Conservation (phyloP, 2,113 vertebrate genomes). For the Pomatorhinus ruficollis region DNA sequence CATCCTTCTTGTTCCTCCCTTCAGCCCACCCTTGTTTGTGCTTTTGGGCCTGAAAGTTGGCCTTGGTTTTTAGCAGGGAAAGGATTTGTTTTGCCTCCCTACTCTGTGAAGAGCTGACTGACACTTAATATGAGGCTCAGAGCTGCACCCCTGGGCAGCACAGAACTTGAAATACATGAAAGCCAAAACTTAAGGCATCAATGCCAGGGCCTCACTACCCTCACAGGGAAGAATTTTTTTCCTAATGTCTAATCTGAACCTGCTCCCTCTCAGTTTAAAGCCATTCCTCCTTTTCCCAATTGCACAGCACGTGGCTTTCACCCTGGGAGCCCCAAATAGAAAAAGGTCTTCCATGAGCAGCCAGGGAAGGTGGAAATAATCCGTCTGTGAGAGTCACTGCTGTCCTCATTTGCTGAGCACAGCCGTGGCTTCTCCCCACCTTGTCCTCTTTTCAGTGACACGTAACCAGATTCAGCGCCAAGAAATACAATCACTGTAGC, state of each 20-base stretch:
- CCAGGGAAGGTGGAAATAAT: background rate
- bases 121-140: background rate
- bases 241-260: background rate
- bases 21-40: background rate
- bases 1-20: background rate
- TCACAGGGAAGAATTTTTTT: background rate
- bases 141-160: background rate
- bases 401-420: background rate
- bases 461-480: background rate
- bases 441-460: background rate
- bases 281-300: background rate
- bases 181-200: too few species aligned
- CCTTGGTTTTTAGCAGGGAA: background rate
- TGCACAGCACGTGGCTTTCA: fast-evolving
- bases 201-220: background rate
- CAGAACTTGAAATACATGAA: background rate
- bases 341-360: background rate
- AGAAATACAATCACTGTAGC: background rate
- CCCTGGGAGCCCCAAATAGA: background rate
- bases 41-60: background rate
- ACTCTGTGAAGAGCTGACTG: background rate
- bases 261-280: background rate
- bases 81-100: background rate
- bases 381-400: fast-evolving
- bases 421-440: background rate